These are phyloP conservation scores for Silurus asotus DNA, from an alignment of 2,113 vertebrate genomes.

Conservation along the genomic window DNA sequence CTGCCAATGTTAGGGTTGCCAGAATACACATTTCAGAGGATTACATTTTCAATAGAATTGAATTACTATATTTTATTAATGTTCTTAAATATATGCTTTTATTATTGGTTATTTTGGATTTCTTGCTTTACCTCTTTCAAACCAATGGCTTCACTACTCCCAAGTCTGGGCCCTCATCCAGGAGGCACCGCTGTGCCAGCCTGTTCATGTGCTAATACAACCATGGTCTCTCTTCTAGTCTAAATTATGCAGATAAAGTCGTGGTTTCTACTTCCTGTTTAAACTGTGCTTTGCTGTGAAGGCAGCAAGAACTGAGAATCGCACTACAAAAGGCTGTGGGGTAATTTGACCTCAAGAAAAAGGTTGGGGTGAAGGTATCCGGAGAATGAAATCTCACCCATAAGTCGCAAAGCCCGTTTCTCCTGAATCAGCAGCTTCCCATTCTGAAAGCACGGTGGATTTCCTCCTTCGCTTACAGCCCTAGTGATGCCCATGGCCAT, in stretches of 20 bases:
- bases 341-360: not conserved
- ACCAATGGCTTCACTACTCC: not conserved
- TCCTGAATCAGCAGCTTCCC: conserved; percentile 70
- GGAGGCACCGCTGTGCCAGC: not conserved
- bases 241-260: not conserved
- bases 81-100: not conserved
- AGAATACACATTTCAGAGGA: not conserved
- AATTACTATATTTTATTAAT: not conserved
- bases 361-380: not conserved
- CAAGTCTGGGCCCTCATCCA: not conserved
- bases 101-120: not conserved
- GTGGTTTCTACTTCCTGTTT: not conserved
- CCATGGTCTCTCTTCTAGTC: not conserved
- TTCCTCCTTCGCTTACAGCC: conserved; percentile 46
- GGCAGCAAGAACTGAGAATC: not conserved
- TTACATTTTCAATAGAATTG: not conserved
- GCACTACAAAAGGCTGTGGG: not conserved
- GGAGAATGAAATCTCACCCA: conserved; percentile 65
- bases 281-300: not conserved
- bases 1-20: not conserved
- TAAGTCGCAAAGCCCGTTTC: conserved; percentile 72
- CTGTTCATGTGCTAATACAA: not conserved
- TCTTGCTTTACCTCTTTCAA: not conserved
- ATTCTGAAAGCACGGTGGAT: conserved; percentile 58
- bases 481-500: conserved; percentile 69